Evolutionary conservation across 2,888 invertebrate genomes (phyloP).

Genomic region (Clistopyga incitator): DNA sequence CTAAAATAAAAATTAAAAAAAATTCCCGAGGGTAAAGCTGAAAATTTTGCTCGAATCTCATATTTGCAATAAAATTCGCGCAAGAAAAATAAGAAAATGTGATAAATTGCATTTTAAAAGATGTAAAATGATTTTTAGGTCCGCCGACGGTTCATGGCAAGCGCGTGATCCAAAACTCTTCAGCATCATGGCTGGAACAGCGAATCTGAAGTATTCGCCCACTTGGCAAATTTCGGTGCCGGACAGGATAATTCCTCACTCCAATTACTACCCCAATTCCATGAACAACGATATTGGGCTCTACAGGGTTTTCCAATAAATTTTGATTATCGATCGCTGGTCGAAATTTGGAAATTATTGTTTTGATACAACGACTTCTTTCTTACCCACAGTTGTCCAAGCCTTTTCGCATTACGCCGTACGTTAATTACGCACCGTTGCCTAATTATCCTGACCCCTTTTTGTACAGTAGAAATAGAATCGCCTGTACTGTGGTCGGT

Average conservation of each 20-base stretch:
- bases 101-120: too few relatives aligned
- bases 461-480: conserved; percentile 26
- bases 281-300: conserved; percentile 79
- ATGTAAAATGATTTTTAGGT: conserved; percentile 27
- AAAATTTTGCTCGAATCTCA: not conserved
- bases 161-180: conserved; percentile 73
- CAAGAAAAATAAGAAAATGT: too few relatives aligned
- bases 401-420: conserved; percentile 50
- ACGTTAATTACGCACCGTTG: conserved; percentile 50
- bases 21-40: too few relatives aligned
- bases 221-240: conserved; percentile 75
- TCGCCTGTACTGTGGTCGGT: conserved; percentile 53
- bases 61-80: too few relatives aligned
- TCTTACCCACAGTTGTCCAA: conserved; percentile 32
- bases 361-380: not conserved
- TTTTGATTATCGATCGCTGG: not conserved
- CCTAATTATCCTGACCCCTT: not conserved
- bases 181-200: conserved; percentile 74
- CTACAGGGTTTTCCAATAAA: conserved; percentile 74
- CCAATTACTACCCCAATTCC: conserved; percentile 70
- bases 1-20: too few relatives aligned
- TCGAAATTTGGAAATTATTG: not conserved
- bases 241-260: conserved; percentile 76
- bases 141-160: conserved; percentile 65
- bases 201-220: conserved; percentile 74